These are phyloP conservation scores for Petrocephalus zakoni DNA, from an alignment of 2,113 vertebrate species.

Conservation along the genomic window DNA sequence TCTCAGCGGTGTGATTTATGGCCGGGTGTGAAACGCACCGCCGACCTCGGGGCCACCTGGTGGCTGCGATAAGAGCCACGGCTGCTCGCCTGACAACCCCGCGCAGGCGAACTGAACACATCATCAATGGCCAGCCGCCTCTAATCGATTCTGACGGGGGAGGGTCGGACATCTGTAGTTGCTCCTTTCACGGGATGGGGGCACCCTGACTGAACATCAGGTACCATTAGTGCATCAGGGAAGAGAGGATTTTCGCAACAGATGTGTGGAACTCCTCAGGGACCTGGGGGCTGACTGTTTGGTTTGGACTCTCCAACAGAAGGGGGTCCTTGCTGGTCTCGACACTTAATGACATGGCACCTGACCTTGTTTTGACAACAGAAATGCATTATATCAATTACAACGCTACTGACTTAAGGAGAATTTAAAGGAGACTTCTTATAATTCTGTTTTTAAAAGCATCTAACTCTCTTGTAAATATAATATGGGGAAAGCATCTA, in stretches of 20 bases:
- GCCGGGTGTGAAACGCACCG: constrained; percentile 92
- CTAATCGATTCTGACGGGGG: constrained; percentile 1
- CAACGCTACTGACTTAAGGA: not conserved
- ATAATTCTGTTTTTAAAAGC: not conserved
- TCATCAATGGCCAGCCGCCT: constrained; percentile 79
- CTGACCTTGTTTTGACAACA: not conserved
- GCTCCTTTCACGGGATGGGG: not conserved
- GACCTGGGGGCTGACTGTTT: not conserved
- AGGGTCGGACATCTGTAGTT: constrained; percentile 2
- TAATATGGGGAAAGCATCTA: not conserved
- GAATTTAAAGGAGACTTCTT: not conserved
- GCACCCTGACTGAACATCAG: not conserved
- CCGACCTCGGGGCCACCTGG: constrained; percentile 91
- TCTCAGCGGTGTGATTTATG: constrained; percentile 30
- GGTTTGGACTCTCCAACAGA: not conserved
- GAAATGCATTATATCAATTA: not conserved
- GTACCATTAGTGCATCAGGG: not conserved
- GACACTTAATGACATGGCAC: not conserved
- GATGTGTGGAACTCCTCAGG: not conserved
- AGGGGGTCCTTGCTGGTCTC: not conserved
- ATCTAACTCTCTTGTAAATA: not conserved
- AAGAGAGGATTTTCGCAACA: not conserved
- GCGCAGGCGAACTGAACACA: constrained; percentile 83
- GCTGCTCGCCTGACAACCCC: constrained; percentile 70
- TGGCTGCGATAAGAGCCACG: constrained; percentile 95